Evolutionary conservation across 2,888 invertebrate species (phyloP), one percentile per base, ranked within the genome.

Genomic region (Machimus rusticus): DNA sequence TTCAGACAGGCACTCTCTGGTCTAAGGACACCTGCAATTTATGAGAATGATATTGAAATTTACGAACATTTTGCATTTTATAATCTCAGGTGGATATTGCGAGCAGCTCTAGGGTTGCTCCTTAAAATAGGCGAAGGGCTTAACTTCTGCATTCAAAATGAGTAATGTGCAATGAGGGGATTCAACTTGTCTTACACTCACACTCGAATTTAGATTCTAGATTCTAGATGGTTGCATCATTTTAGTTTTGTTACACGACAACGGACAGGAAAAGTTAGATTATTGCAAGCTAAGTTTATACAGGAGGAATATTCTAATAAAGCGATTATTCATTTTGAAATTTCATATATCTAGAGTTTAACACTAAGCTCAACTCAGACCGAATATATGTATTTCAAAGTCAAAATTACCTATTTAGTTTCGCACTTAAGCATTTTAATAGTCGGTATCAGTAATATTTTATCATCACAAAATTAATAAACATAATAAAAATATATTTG

Each of bases 21-120:
- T 79, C n/a, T 79, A 31, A 79, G 79, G 79, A 79, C 51, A 79
- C 79, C 31, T 79, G 51, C 34, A 79, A 79, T 79, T 79, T 79
- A 79, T 79, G 79, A n/a, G 79, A 79, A 79, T 79, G 16, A 79
- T 51, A 79, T 79, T 79, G 51, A 39, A 79, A 79, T 79, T 79
- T 79, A 23, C 66, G 66, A 66, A 23, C 66, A 66, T 28, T 66
- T 66, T 66, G 28, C 66, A 66, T 23, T 66, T 66, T 66, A 28
- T 66, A 66, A 66, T 66, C 66, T 66, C 3, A 28, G 66, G 66
- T 19, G 66, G 66, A 66, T 66, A 66, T 23, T 28, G 66, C 66
- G 66, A n/a, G n/a, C 51, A n/a, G 51, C n/a, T 51, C 51, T 51
- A 51, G 51, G 16, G 43, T 1, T n/a, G n/a, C 51, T 51, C 51